Conservation (phyloP, 2,888 invertebrate species). For the Lobophora halterata region DNA sequence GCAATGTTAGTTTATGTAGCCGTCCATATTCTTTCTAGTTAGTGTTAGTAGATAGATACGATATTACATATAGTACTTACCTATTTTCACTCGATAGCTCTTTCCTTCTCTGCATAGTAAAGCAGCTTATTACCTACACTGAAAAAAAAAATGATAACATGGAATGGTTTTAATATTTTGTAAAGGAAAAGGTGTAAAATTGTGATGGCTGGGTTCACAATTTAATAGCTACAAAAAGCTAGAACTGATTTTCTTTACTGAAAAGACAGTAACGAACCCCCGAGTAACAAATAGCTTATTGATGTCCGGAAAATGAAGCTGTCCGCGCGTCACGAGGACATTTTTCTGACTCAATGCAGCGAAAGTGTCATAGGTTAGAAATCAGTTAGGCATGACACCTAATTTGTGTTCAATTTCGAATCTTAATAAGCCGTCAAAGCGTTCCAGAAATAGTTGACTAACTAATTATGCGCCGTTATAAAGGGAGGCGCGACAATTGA, state of each 20-base stretch:
- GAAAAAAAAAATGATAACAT: too few species aligned
- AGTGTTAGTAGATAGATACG: too few species aligned
- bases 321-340: constrained; percentile 58
- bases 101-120: too few species aligned
- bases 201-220: not conserved
- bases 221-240: constrained; percentile 1
- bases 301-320: constrained; percentile 73
- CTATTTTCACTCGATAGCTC: too few species aligned
- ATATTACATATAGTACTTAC: too few species aligned
- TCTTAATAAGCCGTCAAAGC: constrained; percentile 79
- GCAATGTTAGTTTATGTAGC: too few species aligned
- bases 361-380: constrained; percentile 51
- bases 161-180: too few species aligned
- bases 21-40: too few species aligned
- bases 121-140: too few species aligned
- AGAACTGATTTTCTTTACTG: constrained; percentile 14
- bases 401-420: constrained; percentile 79
- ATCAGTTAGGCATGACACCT: constrained; percentile 74
- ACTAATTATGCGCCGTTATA: constrained; percentile 70
- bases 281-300: constrained; percentile 62
- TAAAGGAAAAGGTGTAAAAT: too few species aligned
- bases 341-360: constrained; percentile 54
- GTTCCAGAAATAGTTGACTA: constrained; percentile 69
- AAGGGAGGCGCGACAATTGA: constrained; percentile 74
- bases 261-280: constrained; percentile 27